These are phyloP conservation scores for Camelus bactrianus DNA, from an alignment of 2,113 vertebrate genomes.

Conservation along the genomic window DNA sequence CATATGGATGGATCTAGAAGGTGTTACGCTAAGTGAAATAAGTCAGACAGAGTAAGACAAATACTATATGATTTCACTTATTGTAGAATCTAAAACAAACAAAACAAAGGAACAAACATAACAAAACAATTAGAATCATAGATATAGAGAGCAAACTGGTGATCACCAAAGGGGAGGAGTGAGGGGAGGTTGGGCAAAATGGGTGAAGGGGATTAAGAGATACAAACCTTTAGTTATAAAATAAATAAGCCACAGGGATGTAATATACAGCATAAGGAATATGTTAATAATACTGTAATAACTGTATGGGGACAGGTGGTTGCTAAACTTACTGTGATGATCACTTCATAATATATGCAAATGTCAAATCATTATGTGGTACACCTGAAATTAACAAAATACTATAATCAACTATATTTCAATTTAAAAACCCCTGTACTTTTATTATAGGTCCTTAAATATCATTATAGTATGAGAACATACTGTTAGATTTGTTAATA, in stretches of 20 bases:
- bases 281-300: background rate
- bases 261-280: background rate
- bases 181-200: background rate
- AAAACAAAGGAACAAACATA: background rate
- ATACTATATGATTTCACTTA: background rate
- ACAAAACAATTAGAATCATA: background rate
- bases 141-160: background rate
- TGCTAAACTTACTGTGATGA: background rate
- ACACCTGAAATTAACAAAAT: background rate
- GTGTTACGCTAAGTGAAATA: background rate
- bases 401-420: background rate
- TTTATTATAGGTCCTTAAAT: constrained; percentile 5
- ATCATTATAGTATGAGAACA: background rate
- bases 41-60: background rate
- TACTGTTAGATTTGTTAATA: background rate
- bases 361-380: background rate
- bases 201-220: background rate
- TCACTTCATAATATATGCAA: background rate
- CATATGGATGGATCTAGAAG: background rate
- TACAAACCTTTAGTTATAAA: background rate
- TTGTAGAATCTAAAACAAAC: background rate
- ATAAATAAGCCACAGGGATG: background rate
- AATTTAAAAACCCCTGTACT: background rate
- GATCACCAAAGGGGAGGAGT: background rate
- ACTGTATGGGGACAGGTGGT: background rate